Base-by-base conservation (phyloP, 2,888 invertebrate species). In the Diaphora mendica region DNA sequence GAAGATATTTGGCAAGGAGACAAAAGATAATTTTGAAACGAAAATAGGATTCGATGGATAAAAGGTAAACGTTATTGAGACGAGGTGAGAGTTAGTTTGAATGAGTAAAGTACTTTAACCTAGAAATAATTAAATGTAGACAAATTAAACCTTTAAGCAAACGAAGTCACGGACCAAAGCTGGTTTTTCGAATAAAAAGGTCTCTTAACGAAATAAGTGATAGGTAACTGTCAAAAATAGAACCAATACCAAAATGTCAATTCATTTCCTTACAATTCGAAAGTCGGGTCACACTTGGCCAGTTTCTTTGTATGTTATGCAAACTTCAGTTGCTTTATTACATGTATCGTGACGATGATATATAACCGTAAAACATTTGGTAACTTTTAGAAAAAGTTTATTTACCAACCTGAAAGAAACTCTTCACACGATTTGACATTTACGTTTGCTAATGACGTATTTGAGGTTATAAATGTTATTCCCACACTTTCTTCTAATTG, bases 401-500 rank as follows among this genome's bases (percentile, higher is more conserved):
- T 26, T 59, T 44, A 44, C 20, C 42, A 20, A 62, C 42, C 62
- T 20, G 15, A 70, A 69, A n/a, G 35, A n/a, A 35, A 55, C 68
- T 26, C 68, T 80, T 83, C 83, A 66, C 84, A 84, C 79, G 79
- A 72, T 79, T 76, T 77, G 76, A 68, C 72, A 79, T 82, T 81
- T 81, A 79, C 75, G 26, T 30, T 71, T 64, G 13, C 8, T 83
- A 80, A 83, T 82, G 78, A 82, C 75, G 78, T 79, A 78, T 81
- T 72, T 72, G 68, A 64, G 70, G 77, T 82, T 80, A 80, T 82
- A 73, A 76, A 82, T 78, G 78, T 82, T 71, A 81, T 80, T 89
- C 88, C 81, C 87, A 88, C 88, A 89, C 87, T 88, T 89, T 89
- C 89, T 84, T 86, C 74, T 79, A 85, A 77, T 82, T 83, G 79